Base-by-base conservation (phyloP, 2,113 vertebrate species). In the Garra rufa region DNA sequence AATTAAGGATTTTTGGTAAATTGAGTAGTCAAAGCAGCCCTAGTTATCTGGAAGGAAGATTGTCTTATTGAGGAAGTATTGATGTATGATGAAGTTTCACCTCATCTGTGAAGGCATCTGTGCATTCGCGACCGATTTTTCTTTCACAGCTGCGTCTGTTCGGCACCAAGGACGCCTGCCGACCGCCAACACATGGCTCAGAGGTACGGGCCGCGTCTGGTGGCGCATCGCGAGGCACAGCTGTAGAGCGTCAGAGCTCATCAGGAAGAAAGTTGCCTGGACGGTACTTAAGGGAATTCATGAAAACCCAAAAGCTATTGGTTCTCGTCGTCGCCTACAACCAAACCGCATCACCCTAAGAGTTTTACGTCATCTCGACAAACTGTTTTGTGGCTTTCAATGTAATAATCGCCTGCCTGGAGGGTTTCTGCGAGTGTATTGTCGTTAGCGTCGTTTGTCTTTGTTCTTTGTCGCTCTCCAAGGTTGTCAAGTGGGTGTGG, bases 401-500 rank as follows among this genome's bases (percentile, higher is more conserved):
- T 69, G 38, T 69, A 59, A 59, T 24, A 21, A 69, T 69, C 17
- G 3, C 65, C 65, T 19, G 3, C 8, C 65, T 9, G 65, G 17
- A 21, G 30, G 19, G 30, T 69, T 69, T 69, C 19, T 34, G 4
- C 65, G 19, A 69, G 30, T 17, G 9, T 21, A 5, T 17, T 69
- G 0, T 21, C 6, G 50, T 52, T 21, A 52, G 6, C 7, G 6
- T 52, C 1, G 2, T 41, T 41, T 41, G 67, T 70, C 19, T 41
- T 70, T 41, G 65, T 69, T 21, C 30, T 30, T 69, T 69, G 1
- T 11, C 34, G 0, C 5, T 30, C 65, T 70, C 19, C 34, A 41
- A 70, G 67, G 67, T 70, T 79, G 75, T 84, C 76, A 79, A 84
- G 65, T 70, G 46, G 63, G 26, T 43, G 30, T 70, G 19, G 30